Evolutionary conservation across 2,113 vertebrate genomes (phyloP).

Genomic region (Loxodonta africana): DNA sequence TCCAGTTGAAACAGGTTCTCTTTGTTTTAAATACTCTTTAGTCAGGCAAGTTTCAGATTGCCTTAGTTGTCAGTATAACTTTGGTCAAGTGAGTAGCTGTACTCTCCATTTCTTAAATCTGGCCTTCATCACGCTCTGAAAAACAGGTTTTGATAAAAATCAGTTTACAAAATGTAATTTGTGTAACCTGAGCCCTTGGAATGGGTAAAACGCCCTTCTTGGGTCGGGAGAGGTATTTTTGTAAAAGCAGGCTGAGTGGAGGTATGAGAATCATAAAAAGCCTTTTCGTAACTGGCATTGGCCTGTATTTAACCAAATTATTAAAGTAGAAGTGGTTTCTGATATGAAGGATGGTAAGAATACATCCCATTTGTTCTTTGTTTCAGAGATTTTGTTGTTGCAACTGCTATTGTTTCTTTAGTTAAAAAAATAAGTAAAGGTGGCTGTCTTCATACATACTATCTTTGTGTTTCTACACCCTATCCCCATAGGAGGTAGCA

Average conservation of each 20-base stretch:
- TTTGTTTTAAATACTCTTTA: conserved; percentile 62
- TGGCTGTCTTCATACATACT: not conserved
- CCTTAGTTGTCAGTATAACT: conserved; percentile 57
- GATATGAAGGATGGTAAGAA: not conserved
- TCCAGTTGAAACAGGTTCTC: conserved; percentile 53
- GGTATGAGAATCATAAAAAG: not conserved
- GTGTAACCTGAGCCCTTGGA: not conserved
- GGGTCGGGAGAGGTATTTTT: not conserved
- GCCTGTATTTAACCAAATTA: conserved; percentile 17
- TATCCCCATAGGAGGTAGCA: not conserved
- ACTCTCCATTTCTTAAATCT: conserved; percentile 69
- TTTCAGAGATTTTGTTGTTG: conserved; percentile 15
- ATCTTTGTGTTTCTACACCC: not conserved
- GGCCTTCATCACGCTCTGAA: conserved; percentile 64
- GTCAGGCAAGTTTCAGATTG: conserved; percentile 50
- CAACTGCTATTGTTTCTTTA: not conserved
- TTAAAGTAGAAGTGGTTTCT: conserved; percentile 26
- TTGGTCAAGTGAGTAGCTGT: conserved; percentile 53
- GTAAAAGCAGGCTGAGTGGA: not conserved
- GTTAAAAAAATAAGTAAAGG: not conserved
- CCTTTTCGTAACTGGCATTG: conserved; percentile 34
- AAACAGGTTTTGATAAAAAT: conserved; percentile 52
- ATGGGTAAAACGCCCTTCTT: conserved; percentile 58
- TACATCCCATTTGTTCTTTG: not conserved
- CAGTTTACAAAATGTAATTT: conserved; percentile 59